Conservation (phyloP, 2,113 vertebrate genomes). For the Stomatorhinus ivindoensis region DNA sequence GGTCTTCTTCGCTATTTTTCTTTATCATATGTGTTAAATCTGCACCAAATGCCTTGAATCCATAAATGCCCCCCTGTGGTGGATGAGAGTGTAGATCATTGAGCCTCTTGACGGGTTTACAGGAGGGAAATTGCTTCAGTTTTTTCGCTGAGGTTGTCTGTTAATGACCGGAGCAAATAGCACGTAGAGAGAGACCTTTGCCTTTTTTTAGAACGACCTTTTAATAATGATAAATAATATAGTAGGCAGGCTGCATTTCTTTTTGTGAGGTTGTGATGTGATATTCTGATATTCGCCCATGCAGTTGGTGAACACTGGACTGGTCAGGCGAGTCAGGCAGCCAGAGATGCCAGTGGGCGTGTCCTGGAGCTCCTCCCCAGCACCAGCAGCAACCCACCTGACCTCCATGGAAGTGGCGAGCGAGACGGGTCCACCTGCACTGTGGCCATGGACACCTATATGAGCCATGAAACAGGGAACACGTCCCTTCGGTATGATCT, state of each 20-base stretch:
- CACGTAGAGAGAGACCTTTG: neutral
- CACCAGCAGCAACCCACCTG: constrained; percentile 39
- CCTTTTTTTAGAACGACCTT: neutral
- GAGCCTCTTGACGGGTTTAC: neutral
- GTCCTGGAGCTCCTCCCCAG: constrained; percentile 54
- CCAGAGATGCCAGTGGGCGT: constrained; percentile 44
- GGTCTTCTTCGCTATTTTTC: neutral
- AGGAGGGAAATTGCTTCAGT: neutral
- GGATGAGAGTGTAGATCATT: neutral
- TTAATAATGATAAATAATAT: neutral
- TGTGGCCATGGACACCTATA: constrained; percentile 44
- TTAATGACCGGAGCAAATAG: neutral
- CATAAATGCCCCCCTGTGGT: neutral
- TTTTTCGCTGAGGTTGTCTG: neutral
- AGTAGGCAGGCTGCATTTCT: neutral
- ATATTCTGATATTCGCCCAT: constrained; percentile 64
- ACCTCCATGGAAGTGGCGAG: constrained; percentile 26
- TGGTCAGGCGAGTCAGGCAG: constrained; percentile 52
- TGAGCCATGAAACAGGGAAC: constrained; percentile 44
- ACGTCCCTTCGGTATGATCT: constrained; percentile 52
- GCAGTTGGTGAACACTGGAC: constrained; percentile 75
- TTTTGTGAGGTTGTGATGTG: constrained; percentile 11
- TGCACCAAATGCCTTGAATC: neutral
- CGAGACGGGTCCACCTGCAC: constrained; percentile 45
- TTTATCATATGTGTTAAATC: neutral